Percentiles rank a stretch among this genome's conserved stretches.
Conservation (phyloP, 2,113 vertebrate species). For the Amphiprion ocellaris region DNA sequence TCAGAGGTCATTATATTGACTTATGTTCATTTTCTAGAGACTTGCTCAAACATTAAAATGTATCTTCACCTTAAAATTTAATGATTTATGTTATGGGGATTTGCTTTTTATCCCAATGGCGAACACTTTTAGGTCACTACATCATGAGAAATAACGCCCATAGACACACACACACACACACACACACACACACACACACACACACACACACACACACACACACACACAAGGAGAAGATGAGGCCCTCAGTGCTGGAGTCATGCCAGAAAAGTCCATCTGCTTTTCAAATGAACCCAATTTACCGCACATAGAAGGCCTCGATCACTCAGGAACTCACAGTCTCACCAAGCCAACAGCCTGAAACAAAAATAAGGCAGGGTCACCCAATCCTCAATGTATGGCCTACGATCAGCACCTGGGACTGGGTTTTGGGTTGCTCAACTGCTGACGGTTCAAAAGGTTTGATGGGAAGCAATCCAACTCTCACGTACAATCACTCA, state of each 20-base stretch:
- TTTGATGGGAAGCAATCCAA: constrained; percentile 44
- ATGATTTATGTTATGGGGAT: too few relatives aligned
- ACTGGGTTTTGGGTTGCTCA: constrained; percentile 19
- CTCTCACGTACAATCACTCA: constrained; percentile 51
- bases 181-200: constrained; percentile 17
- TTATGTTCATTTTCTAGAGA: too few relatives aligned
- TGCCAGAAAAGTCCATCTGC: constrained; percentile 69
- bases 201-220: constrained; percentile 27
- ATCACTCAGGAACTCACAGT: constrained; percentile 31
- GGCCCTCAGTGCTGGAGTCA: constrained; percentile 28
- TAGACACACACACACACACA: constrained; percentile 34
- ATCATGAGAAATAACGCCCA: too few relatives aligned
- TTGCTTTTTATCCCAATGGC: too few relatives aligned
- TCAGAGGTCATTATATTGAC: too few relatives aligned
- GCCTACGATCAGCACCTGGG: constrained; percentile 24
- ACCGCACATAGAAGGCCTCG: constrained; percentile 32
- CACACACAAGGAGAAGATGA: constrained; percentile 1
- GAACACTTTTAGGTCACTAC: too few relatives aligned
- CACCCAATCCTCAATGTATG: constrained; percentile 13
- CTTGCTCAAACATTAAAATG: too few relatives aligned
- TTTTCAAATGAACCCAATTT: constrained; percentile 66
- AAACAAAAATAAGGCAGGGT: constrained; percentile 21
- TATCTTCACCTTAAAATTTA: too few relatives aligned
- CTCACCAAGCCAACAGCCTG: constrained; percentile 3
- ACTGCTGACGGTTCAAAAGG: constrained; percentile 26